phyloP scores from a whole-genome alignment of 2,888 invertebrate species.

The Sympetrum striolatum region DNA sequence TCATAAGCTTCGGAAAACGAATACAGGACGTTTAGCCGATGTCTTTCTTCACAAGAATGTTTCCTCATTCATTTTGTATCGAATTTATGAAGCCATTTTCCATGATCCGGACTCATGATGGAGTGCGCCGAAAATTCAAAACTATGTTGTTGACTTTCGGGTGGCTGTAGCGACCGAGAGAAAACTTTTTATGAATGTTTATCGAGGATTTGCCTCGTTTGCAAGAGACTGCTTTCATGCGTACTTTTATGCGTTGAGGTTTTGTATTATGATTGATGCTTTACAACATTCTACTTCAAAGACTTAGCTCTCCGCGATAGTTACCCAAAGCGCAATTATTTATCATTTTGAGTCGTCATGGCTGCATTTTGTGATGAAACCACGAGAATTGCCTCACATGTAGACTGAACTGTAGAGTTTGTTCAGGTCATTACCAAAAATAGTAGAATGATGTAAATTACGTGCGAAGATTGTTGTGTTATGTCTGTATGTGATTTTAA shows the following conservation, averaged over 20 bases:
- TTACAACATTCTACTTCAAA: background rate
- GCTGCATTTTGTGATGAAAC: background rate
- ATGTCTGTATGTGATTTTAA: slow-evolving; percentile 33
- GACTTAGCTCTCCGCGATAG: background rate
- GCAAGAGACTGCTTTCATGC: background rate
- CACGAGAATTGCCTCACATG: background rate
- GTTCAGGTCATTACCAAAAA: slow-evolving; percentile 14
- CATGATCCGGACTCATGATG: background rate
- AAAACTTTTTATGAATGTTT: background rate
- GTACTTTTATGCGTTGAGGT: background rate
- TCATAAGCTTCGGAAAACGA: background rate
- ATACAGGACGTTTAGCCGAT: background rate
- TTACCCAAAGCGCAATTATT: background rate
- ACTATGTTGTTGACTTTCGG: background rate
- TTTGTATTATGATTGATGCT: background rate
- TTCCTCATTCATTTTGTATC: background rate
- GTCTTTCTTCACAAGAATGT: background rate
- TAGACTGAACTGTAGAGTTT: background rate
- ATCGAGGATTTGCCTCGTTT: background rate
- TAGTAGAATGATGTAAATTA: slow-evolving; percentile 6
- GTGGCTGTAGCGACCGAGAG: background rate
- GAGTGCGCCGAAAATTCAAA: background rate
- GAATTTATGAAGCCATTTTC: background rate
- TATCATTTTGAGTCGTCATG: background rate
- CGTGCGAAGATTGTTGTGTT: slow-evolving; percentile 7